Percentiles rank a stretch among this genome's conserved stretches.
These are phyloP conservation scores for Aphelocoma californica DNA, from an alignment of 2,797 vertebrate genomes.

Conservation along the genomic window DNA sequence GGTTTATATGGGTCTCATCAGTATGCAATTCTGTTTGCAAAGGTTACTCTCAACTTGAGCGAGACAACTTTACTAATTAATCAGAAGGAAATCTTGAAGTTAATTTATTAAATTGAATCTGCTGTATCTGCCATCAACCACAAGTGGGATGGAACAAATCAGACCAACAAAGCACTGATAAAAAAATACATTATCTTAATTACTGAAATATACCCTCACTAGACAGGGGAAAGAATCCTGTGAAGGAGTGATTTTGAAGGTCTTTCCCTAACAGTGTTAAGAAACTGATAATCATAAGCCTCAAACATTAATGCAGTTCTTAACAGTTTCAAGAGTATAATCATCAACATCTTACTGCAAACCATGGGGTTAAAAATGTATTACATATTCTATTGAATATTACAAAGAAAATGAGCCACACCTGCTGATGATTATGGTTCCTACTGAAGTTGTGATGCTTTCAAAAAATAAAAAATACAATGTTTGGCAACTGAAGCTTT, in stretches of 20 bases:
- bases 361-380: not conserved
- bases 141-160: not conserved
- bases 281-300: not conserved
- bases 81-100: not conserved
- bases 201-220: not conserved
- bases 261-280: not conserved
- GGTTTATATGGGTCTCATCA: not conserved
- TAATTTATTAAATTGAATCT: not conserved
- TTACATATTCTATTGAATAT: not conserved
- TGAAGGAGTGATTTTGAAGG: not conserved
- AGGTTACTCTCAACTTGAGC: not conserved
- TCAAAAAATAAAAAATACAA: not conserved
- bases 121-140: not conserved
- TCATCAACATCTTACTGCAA: not conserved
- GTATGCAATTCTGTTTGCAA: not conserved
- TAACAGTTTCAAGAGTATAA: not conserved
- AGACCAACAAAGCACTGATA: not conserved
- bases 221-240: not conserved
- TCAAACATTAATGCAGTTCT: not conserved
- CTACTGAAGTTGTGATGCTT: not conserved
- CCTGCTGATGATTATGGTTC: not conserved
- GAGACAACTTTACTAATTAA: not conserved
- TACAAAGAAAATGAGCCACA: not conserved
- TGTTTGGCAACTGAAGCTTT: not conserved
- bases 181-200: not conserved